Base-by-base conservation (phyloP, 2,113 vertebrate genomes). In the Antechinus flavipes region DNA sequence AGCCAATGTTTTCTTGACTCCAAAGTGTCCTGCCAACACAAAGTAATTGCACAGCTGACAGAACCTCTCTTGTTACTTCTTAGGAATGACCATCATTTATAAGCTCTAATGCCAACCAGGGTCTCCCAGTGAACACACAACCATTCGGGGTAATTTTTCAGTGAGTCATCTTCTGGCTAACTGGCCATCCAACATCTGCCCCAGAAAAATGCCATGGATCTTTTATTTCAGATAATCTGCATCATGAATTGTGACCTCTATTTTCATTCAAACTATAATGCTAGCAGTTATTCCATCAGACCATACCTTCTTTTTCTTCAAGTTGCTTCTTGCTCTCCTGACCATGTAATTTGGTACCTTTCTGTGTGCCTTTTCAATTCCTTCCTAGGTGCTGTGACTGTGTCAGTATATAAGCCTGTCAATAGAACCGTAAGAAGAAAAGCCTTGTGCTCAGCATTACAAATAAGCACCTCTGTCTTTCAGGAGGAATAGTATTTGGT, bases 1-100 rank as follows among this genome's bases (percentile, higher is more conserved):
- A 95, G 98, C 98, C 98, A 98, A 93, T 98, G 96, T 98, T 98
- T 98, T 98, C 97, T 98, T 98, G 98, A 98, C 96, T 98, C 98
- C 97, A 98, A 98, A 97, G 97, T 98, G 93, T 97, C 98, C 96
- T 98, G 97, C 98, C 98, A 98, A 98, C 98, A 97, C 97, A 98
- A 98, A 98, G 97, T 98, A 98, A 97, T 98, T 98, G 97, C 98
- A 98, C 96, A 98, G 97, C 97, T 98, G 98, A 98, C 98, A 98
- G 98, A 98, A 97, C 92, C 54, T 98, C 98, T 98, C 98, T 97
- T 98, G 96, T 98, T 98, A 98, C 97, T 97, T 98, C 97, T 91
- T 95, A 98, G 97, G 97, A 98, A 98, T 98, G 98, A 97, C 94
- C n/a, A 54, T 98, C 97, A 98, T 98, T 98, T 97, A 98, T 89